Percentiles rank a stretch among this genome's conserved stretches.
phyloP scores from a whole-genome alignment of 2,113 vertebrate genomes.

The Microtus montanus region DNA sequence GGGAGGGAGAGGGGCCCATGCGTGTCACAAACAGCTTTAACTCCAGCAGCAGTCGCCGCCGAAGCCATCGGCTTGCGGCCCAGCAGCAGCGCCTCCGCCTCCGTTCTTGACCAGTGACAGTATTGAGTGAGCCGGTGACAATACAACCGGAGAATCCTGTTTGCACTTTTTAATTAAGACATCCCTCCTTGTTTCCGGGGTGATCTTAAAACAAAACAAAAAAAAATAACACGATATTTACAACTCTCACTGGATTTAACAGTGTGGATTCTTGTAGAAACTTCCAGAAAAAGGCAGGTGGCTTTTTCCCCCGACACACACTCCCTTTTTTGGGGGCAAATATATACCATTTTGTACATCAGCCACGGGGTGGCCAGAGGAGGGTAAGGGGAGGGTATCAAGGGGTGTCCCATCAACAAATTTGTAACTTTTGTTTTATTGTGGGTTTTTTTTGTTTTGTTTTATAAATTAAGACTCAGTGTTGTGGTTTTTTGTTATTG shows the following conservation, averaged over 20 bases:
- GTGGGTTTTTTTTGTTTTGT: slow-evolving; percentile 66
- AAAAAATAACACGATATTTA: slow-evolving; percentile 68
- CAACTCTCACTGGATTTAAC: slow-evolving; percentile 3
- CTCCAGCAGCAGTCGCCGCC: slow-evolving; percentile 70
- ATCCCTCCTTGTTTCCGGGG: slow-evolving; percentile 45
- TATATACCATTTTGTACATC: neutral
- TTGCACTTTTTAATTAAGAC: slow-evolving; percentile 82
- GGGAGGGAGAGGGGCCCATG: neutral
- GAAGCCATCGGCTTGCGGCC: slow-evolving; percentile 59
- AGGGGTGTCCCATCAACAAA: slow-evolving; percentile 9
- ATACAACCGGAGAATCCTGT: slow-evolving; percentile 81
- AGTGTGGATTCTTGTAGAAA: slow-evolving; percentile 17
- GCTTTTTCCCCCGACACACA: neutral
- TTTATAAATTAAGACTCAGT: slow-evolving; percentile 67
- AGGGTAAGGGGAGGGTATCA: neutral
- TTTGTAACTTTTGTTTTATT: slow-evolving; percentile 62
- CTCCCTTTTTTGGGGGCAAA: neutral
- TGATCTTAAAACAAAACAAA: slow-evolving; percentile 56
- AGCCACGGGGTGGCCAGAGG: neutral
- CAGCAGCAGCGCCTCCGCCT: slow-evolving; percentile 61
- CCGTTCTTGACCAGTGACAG: slow-evolving; percentile 78
- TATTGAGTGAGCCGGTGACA: slow-evolving; percentile 83
- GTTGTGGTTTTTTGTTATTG: slow-evolving; percentile 63
- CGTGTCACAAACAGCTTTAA: slow-evolving; percentile 83
- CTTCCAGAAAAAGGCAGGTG: neutral